Percentiles rank a stretch among this genome's conserved stretches.
Conservation (phyloP, 1,140 invertebrate species). For the Danaus melanippus region DNA sequence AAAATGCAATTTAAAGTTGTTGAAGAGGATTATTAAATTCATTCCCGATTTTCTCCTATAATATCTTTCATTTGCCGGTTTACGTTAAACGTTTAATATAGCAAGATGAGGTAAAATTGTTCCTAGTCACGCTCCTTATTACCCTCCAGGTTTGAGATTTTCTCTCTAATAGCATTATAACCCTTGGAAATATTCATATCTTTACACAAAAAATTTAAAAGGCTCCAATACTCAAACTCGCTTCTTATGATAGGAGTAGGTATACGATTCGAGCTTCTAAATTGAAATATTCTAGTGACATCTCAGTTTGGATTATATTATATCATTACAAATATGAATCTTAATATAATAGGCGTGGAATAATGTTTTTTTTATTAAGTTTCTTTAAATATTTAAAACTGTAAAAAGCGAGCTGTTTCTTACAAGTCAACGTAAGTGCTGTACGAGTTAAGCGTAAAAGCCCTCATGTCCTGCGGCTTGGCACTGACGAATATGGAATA, state of each 20-base stretch:
- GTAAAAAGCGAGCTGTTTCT: background rate
- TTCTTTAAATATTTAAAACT: too few species aligned
- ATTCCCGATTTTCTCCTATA: constrained; percentile 10
- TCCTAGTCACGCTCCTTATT: constrained; percentile 59
- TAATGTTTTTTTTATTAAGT: too few species aligned
- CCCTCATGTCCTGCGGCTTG: constrained; percentile 6
- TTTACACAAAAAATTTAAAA: constrained; percentile 36
- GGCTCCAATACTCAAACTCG: constrained; percentile 18
- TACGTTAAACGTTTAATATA: constrained; percentile 42
- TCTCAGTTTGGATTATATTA: too few species aligned
- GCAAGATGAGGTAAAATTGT: constrained; percentile 45
- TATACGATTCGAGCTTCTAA: too few species aligned
- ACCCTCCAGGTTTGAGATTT: constrained; percentile 48
- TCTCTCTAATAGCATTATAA: constrained; percentile 59
- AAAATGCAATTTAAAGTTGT: too few species aligned
- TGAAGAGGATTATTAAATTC: constrained; percentile 3
- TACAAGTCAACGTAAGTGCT: constrained; percentile 16
- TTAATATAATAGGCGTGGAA: too few species aligned
- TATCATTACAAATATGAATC: too few species aligned
- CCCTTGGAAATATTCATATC: constrained; percentile 50
- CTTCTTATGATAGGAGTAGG: constrained; percentile 19
- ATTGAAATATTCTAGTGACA: too few species aligned
- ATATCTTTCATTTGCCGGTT: constrained; percentile 18
- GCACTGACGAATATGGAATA: constrained; percentile 12
- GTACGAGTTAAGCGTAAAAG: constrained; percentile 3